phyloP scores from a whole-genome alignment of 2,113 vertebrate species.

The Raja brachyura region DNA sequence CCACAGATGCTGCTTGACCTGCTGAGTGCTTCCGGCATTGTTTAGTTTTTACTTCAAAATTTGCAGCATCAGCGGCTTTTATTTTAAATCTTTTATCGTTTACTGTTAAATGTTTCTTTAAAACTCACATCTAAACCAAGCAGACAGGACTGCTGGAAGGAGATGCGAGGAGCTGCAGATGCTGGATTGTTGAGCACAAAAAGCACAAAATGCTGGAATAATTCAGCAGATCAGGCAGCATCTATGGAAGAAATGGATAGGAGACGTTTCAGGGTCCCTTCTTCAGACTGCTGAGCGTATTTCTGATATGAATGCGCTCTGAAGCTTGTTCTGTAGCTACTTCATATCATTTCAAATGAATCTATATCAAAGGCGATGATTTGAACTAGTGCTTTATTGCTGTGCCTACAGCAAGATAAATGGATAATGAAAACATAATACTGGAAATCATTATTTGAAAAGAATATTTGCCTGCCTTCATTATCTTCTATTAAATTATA shows the following conservation, averaged over 20 bases:
- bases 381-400: neutral
- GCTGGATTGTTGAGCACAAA: too few relatives aligned
- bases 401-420: neutral
- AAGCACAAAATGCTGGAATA: too few relatives aligned
- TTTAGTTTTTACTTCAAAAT: too few relatives aligned
- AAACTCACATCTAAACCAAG: neutral
- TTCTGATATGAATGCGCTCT: neutral
- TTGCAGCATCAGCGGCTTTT: too few relatives aligned
- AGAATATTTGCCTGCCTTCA: neutral
- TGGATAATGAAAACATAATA: neutral
- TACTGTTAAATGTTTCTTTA: neutral
- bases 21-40: too few relatives aligned
- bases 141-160: neutral
- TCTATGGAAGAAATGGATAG: too few relatives aligned
- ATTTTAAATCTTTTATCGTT: too few relatives aligned
- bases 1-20: too few relatives aligned
- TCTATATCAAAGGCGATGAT: neutral
- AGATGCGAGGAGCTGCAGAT: too few relatives aligned
- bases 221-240: too few relatives aligned
- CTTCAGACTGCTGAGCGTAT: neutral
- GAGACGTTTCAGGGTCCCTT: too few relatives aligned
- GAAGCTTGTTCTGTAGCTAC: neutral
- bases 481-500: neutral
- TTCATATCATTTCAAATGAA: neutral
- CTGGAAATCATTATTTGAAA: neutral